Evolutionary conservation across 2,797 vertebrate species (phyloP), one percentile per base, ranked within the genome.

Genomic region (Crenuchus spilurus): DNA sequence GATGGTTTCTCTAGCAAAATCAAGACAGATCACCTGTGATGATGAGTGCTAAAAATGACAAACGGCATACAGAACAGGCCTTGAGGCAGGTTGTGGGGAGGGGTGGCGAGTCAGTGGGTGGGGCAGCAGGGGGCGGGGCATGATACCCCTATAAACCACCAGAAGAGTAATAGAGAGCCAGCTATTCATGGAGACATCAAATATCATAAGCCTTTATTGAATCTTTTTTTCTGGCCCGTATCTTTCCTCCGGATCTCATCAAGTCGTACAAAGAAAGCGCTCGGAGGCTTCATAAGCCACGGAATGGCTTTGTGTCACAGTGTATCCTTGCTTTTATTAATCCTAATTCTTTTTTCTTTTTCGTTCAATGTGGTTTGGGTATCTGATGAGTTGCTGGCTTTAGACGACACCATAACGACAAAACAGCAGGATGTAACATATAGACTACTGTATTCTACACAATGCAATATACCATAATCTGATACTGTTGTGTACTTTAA

Each of bases 11-110:
- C 76, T 81, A 84, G 88, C 13, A 80, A 86, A 90, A 92, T 93
- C 89, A 92, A 91, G 91, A 93, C 75, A 18, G 85, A 93, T 92
- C 37, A 72, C 85, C 68, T 77, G 82, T 70, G 60, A 88, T 87
- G 83, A 89, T 87, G 86, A 87, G 83, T 85, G 88, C 80, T 82
- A 90, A 91, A 92, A 91, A 89, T 89, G 87, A 90, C 87, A 90
- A 91, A 84, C 86, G 85, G 86, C 81, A 84, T 80, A 73, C 37
- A 33, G 52, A 70, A 68, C 22, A 66, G 70, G 72, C 79, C 75
- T 78, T 28, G 60, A 68, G 79, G 71, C 35, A 51, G 33, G 35
- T 18, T 8, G 48, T 6, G n/a, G 13, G 24, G 49, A 26, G 11
- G 20, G 18, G 22, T 37, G 35, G 42, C 1, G 2, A 37, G 26